A percentile compares a stretch with the other conserved stretches of the same genome.
phyloP scores from a whole-genome alignment of 2,888 invertebrate genomes.

The Drosophila eohydei region DNA sequence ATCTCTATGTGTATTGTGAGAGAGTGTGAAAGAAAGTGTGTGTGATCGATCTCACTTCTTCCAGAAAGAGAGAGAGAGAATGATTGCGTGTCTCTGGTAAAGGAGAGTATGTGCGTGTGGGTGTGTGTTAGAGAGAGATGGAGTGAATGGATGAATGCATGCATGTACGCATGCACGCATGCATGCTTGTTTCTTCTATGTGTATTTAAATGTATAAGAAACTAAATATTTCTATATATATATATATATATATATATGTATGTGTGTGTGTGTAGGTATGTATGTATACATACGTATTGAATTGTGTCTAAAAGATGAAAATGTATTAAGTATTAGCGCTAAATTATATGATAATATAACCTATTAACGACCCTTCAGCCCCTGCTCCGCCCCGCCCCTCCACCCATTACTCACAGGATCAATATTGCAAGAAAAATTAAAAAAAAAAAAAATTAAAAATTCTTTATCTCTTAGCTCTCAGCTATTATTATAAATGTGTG shows the following conservation, averaged over 20 bases:
- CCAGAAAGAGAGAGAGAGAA: neutral
- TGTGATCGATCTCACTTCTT: neutral
- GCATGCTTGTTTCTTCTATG: conserved; percentile 49
- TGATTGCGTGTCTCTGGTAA: neutral
- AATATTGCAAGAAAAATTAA: conserved; percentile 29
- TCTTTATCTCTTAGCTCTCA: conserved; percentile 59
- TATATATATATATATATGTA: conserved; percentile 1
- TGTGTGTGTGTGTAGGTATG: conserved; percentile 9
- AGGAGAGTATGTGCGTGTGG: neutral
- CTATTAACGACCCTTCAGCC: conserved; percentile 1
- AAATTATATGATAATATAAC: conserved; percentile 37
- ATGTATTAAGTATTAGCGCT: conserved; percentile 57
- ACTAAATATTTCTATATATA: conserved; percentile 5
- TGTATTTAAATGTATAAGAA: conserved; percentile 45
- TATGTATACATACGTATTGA: conserved; percentile 16
- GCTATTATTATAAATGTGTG: conserved; percentile 61
- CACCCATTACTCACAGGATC: conserved; percentile 14
- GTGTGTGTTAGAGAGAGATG: neutral
- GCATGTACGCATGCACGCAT: neutral
- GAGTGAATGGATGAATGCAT: conserved; percentile 2
- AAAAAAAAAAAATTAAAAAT: conserved; percentile 1
- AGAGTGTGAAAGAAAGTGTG: conserved; percentile 2
- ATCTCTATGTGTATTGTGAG: conserved; percentile 46
- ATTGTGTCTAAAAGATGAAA: conserved; percentile 63
- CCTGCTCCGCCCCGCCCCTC: neutral